Base-by-base conservation (phyloP, 1,140 invertebrate genomes). In the Eriocheir sinensis region DNA sequence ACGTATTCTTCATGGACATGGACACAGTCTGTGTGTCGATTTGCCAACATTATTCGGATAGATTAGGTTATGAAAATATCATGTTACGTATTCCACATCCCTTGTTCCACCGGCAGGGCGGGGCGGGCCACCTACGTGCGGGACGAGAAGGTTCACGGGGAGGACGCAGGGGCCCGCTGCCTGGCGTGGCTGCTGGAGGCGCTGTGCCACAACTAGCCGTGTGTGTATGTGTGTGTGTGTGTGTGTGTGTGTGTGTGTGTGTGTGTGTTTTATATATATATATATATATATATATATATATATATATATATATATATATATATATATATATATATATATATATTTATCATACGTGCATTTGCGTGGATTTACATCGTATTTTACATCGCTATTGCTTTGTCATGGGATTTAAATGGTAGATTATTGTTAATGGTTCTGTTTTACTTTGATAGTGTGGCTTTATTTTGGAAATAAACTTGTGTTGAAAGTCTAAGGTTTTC, bases 41-140 rank as follows among this genome's bases (percentile, higher is more conserved):
- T n/a, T n/a, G n/a, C n/a, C n/a, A n/a, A n/a, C n/a, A n/a, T n/a
- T n/a, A n/a, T n/a, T n/a, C n/a, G n/a, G n/a, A n/a, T n/a, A n/a
- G n/a, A n/a, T n/a, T n/a, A n/a, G n/a, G n/a, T n/a, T n/a, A n/a
- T n/a, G n/a, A n/a, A n/a, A n/a, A n/a, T n/a, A n/a, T n/a, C n/a
- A n/a, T n/a, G n/a, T n/a, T n/a, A n/a, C n/a, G n/a, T n/a, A n/a
- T n/a, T n/a, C n/a, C n/a, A n/a, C n/a, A n/a, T n/a, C n/a, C n/a
- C n/a, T n/a, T n/a, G n/a, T 72, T 53, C 72, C 80, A 2, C 32
- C 15, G n/a, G 6, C 72, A 92, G 91, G n/a, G 91, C 91, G 6
- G 91, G 91, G 6, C 53, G 91, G 27, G 91, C 91, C 0, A 48
- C 79, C 17, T 92, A 92, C 80, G 91, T 92, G n/a, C 41, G 91